Percentiles rank a stretch among this genome's conserved stretches.
Conservation (phyloP, 2,888 invertebrate genomes). For the Netelia inedita region DNA sequence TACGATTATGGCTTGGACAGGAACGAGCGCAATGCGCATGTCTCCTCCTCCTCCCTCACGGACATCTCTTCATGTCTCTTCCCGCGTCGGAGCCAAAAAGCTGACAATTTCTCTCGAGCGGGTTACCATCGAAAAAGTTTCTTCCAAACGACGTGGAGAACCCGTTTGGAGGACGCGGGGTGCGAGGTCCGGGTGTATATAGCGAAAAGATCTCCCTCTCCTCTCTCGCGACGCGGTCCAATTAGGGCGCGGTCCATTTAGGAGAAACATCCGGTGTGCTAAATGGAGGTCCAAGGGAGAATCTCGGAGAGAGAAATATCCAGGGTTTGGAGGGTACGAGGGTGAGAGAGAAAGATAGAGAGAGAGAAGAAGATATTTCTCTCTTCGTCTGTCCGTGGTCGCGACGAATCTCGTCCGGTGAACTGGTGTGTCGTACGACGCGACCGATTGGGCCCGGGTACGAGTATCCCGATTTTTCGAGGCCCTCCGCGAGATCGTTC, state of each 20-base stretch:
- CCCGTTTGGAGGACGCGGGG: slow-evolving; percentile 43
- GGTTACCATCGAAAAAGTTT: slow-evolving; percentile 17
- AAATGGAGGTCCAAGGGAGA: slow-evolving; percentile 64
- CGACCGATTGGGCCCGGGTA: slow-evolving; percentile 48
- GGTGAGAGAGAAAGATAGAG: slow-evolving; percentile 50
- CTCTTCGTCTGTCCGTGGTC: slow-evolving; percentile 26
- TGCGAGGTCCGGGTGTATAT: slow-evolving; percentile 39
- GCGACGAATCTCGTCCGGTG: slow-evolving; percentile 53
- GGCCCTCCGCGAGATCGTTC: slow-evolving; percentile 67
- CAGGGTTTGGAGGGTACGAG: neutral
- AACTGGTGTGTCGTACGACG: slow-evolving; percentile 61
- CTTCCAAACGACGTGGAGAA: slow-evolving; percentile 27
- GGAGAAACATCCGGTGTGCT: slow-evolving; percentile 74
- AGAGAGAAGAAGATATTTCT: slow-evolving; percentile 60
- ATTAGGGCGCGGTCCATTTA: slow-evolving; percentile 74
- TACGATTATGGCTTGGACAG: too few relatives aligned
- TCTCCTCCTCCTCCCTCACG: neutral
- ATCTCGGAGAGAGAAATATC: slow-evolving; percentile 42
- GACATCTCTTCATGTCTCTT: neutral
- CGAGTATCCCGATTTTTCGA: slow-evolving; percentile 62
- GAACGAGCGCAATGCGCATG: slow-evolving; percentile 6
- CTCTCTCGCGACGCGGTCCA: slow-evolving; percentile 68
- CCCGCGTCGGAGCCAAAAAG: neutral
- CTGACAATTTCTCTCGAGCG: slow-evolving; percentile 41
- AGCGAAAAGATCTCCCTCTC: slow-evolving; percentile 46